phyloP scores from a whole-genome alignment of 2,888 invertebrate species.

The Tribolium freemani region DNA sequence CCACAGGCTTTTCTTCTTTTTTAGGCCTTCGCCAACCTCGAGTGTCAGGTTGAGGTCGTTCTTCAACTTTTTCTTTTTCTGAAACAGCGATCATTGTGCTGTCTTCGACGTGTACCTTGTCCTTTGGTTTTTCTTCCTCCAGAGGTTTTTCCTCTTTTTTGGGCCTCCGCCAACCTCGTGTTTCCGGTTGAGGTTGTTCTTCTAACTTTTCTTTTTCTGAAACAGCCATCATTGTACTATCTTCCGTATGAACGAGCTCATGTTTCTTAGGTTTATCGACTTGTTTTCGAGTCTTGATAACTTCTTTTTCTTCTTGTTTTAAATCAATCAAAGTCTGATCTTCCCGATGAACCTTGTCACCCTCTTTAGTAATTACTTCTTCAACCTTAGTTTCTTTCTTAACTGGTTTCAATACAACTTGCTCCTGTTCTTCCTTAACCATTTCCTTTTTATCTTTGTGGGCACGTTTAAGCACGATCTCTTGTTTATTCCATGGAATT shows the following conservation, averaged over 20 bases:
- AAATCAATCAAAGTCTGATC: slow-evolving; percentile 15
- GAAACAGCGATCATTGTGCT: not conserved
- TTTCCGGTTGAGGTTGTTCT: slow-evolving; percentile 4
- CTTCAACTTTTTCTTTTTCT: slow-evolving; percentile 3
- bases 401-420: slow-evolving; percentile 60
- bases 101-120: slow-evolving; percentile 3
- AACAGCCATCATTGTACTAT: slow-evolving; percentile 55
- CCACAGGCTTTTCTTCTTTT: too few species aligned
- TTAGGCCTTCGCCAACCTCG: slow-evolving; percentile 23
- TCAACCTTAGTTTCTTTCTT: slow-evolving; percentile 26
- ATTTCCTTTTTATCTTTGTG: slow-evolving; percentile 68
- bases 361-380: slow-evolving; percentile 17
- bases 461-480: slow-evolving; percentile 69
- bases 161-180: slow-evolving; percentile 48
- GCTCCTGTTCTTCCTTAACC: slow-evolving; percentile 58
- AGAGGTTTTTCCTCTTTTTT: slow-evolving; percentile 5
- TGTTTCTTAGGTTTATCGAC: not conserved
- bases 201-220: slow-evolving; percentile 50
- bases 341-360: slow-evolving; percentile 13
- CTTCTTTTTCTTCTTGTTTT: slow-evolving; percentile 27
- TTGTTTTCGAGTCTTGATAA: slow-evolving; percentile 3
- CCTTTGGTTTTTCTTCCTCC: slow-evolving; percentile 28
- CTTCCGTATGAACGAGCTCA: slow-evolving; percentile 53
- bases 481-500: slow-evolving; percentile 76
- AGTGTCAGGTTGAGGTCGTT: slow-evolving; percentile 13